Evolutionary conservation across 2,888 invertebrate genomes (phyloP).

Genomic region (Callyntrura guangdongensis): DNA sequence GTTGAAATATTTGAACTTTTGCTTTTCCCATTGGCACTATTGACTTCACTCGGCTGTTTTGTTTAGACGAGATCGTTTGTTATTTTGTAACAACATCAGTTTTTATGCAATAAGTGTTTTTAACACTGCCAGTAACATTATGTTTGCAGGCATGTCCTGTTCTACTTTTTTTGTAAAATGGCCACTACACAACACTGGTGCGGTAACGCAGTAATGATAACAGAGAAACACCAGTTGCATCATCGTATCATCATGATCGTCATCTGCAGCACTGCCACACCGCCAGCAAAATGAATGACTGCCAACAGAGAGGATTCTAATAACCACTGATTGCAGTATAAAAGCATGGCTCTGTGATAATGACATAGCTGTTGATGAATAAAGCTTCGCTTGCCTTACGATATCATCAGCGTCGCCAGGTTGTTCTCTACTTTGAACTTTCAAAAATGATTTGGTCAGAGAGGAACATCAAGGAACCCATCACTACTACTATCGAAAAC

Average conservation of each 20-base stretch:
- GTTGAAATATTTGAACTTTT: not conserved
- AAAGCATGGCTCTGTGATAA: constrained; percentile 15
- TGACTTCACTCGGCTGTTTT: not conserved
- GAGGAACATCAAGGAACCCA: constrained; percentile 50
- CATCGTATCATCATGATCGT: constrained; percentile 34
- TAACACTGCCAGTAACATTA: constrained; percentile 41
- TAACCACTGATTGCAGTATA: constrained; percentile 44
- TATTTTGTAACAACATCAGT: constrained; percentile 21
- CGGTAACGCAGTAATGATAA: constrained; percentile 25
- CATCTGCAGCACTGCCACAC: not conserved
- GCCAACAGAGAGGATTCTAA: constrained; percentile 54
- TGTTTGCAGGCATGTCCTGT: constrained; percentile 71
- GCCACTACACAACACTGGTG: constrained; percentile 45
- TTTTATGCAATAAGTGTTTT: constrained; percentile 64
- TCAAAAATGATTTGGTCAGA: constrained; percentile 28
- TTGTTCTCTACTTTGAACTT: constrained; percentile 17
- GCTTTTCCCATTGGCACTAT: constrained; percentile 25
- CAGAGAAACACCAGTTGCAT: constrained; percentile 46
- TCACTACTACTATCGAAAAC: not conserved
- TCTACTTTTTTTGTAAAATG: constrained; percentile 68
- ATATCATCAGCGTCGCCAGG: not conserved
- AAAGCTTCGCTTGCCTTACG: not conserved
- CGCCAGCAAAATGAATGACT: constrained; percentile 32
- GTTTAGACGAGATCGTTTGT: constrained; percentile 40
- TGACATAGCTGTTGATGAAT: constrained; percentile 47